Base-by-base conservation (phyloP, 2,113 vertebrate species). In the Microcebus tavaratra region DNA sequence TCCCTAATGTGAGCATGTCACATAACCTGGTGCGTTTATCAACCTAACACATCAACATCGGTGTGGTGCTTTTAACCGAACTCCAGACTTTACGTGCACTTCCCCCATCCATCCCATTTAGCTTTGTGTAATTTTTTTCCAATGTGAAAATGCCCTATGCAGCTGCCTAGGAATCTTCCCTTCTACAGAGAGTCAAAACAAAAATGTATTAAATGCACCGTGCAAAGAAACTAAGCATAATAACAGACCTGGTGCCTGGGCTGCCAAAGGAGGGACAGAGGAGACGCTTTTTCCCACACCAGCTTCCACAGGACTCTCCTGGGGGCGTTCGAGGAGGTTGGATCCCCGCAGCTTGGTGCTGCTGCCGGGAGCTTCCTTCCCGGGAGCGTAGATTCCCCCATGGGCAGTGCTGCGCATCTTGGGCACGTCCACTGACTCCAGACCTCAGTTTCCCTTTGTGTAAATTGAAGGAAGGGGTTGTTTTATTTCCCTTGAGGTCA, bases 1-100 rank as follows among this genome's bases (percentile, higher is more conserved):
- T 42, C 53, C 79, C n/a, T 31, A 3, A 0, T 10, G 42, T 14
- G 3, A 0, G 65, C 0, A 0, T 34, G 59, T 67, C 21, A 0
- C 5, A 0, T 9, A 34, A 21, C 59, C 7, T 3, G 29, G 61
- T 45, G 5, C 23, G 0, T n/a, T 65, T 18, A 2, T 42, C 34
- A 55, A 6, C 1, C 48, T 8, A 8, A 3, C 57, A 39, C 14
- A 8, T 10, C 45, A 13, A 1, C 45, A 1, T 0, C 3, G 42
- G 76, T 25, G 39, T 4, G 0, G 6, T 53, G 8, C 61, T 6
- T 6, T 34, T 2, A 61, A 15, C 59, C 27, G 23, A 85, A 18
- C 42, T 9, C 5, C 45, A 8, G 34, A 17, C 36, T 39, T 6
- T 15, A 6, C 42, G 25, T 9, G 36, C 39, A 1, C 25, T 15